Base-by-base conservation (phyloP, 2,113 vertebrate genomes). In the Cheirogaleus medius region DNA sequence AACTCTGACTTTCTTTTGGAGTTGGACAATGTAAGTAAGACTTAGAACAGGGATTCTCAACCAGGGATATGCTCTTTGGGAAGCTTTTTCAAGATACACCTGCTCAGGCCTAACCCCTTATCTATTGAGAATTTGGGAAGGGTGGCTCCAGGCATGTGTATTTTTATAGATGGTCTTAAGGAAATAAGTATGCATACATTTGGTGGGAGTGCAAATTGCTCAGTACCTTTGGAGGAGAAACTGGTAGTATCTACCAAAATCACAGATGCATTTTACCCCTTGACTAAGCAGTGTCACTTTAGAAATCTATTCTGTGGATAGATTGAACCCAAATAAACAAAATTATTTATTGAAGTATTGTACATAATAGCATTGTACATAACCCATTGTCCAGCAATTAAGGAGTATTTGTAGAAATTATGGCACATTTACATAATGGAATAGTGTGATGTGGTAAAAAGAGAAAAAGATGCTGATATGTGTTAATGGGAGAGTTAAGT, bases 1-100 rank as follows among this genome's bases (percentile, higher is more conserved):
- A 91, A 88, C 47, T 88, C 87, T 92, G 66, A 80, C 66, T 95
- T 93, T 85, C 64, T 96, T 94, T 81, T 91, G 90, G 21, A 73
- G 91, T 87, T 93, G 44, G 74, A 64, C 60, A 80, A 17, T 83
- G 20, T 91, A 73, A 86, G 25, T 6, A 89, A 90, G 87, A 74
- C 49, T 87, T 85, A 66, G 20, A 88, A 71, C 20, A 37, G 15
- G 21, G 14, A 25, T 94, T 88, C 63, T 92, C 60, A 92, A 37
- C 34, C 47, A 90, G 49, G 7, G 21, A 58, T 88, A 11, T 64
- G 29, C 25, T 78, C 5, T 85, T 47, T 60, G 44, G 42, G 13
- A 76, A 66, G 7, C 47, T 82, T 97, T 95, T 92, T 76, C 13
- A 92, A 94, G 37, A 32, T 69, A 71, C 12, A 2, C 49, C 74